Base-by-base conservation (phyloP, 2,113 vertebrate species). In the Psittacula cyanocephala region DNA sequence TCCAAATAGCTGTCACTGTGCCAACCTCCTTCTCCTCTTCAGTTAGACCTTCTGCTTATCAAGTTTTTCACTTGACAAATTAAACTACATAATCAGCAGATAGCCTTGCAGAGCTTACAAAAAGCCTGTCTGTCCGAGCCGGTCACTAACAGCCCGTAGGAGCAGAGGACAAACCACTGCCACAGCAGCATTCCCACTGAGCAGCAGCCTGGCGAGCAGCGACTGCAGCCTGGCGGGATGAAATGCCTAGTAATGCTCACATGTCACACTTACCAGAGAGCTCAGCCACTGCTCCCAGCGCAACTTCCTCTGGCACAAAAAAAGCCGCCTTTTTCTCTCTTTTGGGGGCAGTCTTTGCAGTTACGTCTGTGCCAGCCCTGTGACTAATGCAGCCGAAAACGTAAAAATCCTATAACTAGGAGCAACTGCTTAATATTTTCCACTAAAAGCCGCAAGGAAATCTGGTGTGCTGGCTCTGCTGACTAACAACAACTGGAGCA, bases 161-260 rank as follows among this genome's bases (percentile, higher is more conserved):
- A 93, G 92, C 17, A 37, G 80, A 78, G 84, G 81, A 47, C 41
- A n/a, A 46, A 19, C 39, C 67, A 2, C 44, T 29, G 62, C 88
- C 93, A 63, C 81, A 69, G 96, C 95, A 92, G 96, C 93, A 79
- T 89, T 97, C 72, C 84, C 91, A 82, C 89, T 8, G 92, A 97
- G 98, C 96, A 84, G 96, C 96, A 96, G 93, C 71, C 95, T 17
- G 90, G 97, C 60, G n/a, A 96, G 97, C 97, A 79, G 92, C 91
- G 80, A 55, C 98, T 96, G 98, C 98, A 98, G 97, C 95, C 96
- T 80, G 83, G 95, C 97, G 96, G 97, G 95, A 94, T 67, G 96
- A 97, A 97, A 94, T 85, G 98, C 98, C 98, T 89, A 27, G 97
- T 96, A 98, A 98, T 96, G 98, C 98, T 98, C 98, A 98, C 98